Percentiles rank a stretch among this genome's conserved stretches.
These are phyloP conservation scores for Aphaenogaster ashmeadi DNA, from an alignment of 1,140 invertebrate species.

Conservation along the genomic window DNA sequence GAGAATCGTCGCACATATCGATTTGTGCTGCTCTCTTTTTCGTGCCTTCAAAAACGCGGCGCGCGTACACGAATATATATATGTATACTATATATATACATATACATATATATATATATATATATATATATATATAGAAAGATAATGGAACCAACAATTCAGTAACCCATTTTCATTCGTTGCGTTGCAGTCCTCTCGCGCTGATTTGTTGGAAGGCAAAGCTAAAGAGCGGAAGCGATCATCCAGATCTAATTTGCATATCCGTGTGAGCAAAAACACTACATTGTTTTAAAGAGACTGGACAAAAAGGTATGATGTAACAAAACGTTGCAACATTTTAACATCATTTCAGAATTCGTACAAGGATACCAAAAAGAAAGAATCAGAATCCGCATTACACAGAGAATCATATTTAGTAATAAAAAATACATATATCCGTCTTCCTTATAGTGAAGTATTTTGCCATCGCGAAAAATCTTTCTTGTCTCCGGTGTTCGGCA, in stretches of 20 bases:
- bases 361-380: not conserved
- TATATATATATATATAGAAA: not conserved
- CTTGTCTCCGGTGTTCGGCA: not conserved
- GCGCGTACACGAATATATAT: not conserved
- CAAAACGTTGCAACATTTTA: not conserved
- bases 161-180: slow-evolving; percentile 47
- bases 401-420: not conserved
- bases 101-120: not conserved
- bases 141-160: slow-evolving; percentile 25
- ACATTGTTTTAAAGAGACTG: slow-evolving; percentile 16
- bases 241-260: slow-evolving; percentile 65
- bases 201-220: slow-evolving; percentile 37
- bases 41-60: not conserved
- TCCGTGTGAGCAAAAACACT: not conserved
- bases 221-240: slow-evolving; percentile 55
- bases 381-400: not conserved
- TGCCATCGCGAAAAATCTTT: not conserved
- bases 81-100: too few relatives aligned
- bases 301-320: not conserved
- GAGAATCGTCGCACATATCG: slow-evolving; percentile 14
- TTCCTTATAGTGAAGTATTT: not conserved
- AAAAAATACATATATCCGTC: not conserved
- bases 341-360: not conserved
- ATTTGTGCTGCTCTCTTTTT: not conserved
- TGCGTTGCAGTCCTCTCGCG: too few relatives aligned